Evolutionary conservation across 2,888 invertebrate species (phyloP).

Genomic region (Hyposoter dolosus): DNA sequence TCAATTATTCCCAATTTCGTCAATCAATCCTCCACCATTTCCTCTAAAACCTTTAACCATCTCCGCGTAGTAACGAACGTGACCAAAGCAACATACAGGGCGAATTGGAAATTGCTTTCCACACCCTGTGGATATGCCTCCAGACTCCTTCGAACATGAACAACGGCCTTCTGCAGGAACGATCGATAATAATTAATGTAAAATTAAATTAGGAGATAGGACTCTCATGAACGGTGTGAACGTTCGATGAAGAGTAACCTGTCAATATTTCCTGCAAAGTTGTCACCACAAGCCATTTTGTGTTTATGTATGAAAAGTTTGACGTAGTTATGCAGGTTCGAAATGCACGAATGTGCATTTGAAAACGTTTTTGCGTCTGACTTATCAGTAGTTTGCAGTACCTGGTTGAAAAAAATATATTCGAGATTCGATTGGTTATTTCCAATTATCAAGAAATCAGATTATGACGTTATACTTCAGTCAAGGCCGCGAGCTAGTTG

Average conservation of each 20-base stretch:
- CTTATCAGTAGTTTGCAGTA: background rate
- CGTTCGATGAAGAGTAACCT: background rate
- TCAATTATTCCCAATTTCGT: background rate
- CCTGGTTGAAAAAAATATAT: conserved; percentile 7
- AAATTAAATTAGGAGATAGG: background rate
- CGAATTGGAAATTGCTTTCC: background rate
- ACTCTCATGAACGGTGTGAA: background rate
- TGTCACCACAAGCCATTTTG: background rate
- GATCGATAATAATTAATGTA: background rate
- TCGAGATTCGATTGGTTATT: conserved; percentile 16
- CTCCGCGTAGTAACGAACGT: background rate
- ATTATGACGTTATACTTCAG: conserved; percentile 11
- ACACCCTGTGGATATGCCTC: background rate
- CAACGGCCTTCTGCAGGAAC: background rate
- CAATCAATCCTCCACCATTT: background rate
- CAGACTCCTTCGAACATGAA: background rate
- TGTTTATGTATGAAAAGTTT: background rate
- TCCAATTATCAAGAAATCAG: conserved; percentile 26
- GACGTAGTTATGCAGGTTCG: background rate
- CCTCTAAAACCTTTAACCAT: background rate
- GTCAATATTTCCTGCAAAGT: background rate
- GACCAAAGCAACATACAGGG: background rate
- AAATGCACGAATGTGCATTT: background rate
- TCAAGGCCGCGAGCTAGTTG: background rate
- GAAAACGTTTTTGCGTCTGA: background rate